phyloP scores from a whole-genome alignment of 2,113 vertebrate genomes.

The Vireo altiloquus region DNA sequence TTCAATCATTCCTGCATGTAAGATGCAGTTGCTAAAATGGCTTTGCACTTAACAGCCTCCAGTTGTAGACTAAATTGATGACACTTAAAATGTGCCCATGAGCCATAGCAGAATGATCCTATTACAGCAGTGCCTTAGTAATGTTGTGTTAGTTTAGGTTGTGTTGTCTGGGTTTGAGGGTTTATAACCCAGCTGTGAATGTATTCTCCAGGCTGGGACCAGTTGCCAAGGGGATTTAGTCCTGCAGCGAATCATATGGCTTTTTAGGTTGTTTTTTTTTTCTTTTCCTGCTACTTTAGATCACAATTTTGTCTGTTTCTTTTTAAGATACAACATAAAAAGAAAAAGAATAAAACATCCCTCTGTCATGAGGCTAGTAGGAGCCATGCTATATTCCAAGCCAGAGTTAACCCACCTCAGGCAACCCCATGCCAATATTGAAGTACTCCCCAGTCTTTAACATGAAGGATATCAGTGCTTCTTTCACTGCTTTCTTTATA shows the following conservation, averaged over 20 bases:
- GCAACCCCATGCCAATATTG: not conserved
- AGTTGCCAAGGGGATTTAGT: not conserved
- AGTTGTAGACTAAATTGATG: slow-evolving; percentile 44
- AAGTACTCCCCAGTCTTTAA: not conserved
- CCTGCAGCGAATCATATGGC: not conserved
- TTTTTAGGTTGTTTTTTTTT: not conserved
- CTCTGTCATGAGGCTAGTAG: not conserved
- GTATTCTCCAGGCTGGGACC: not conserved
- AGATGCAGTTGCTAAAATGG: not conserved
- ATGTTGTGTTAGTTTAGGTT: slow-evolving; percentile 35
- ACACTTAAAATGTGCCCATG: slow-evolving; percentile 36
- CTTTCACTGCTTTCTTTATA: not conserved
- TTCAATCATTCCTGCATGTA: not conserved
- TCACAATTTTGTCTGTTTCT: not conserved
- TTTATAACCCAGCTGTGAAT: slow-evolving; percentile 35
- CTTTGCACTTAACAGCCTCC: slow-evolving; percentile 24
- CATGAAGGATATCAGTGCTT: not conserved
- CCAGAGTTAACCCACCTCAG: not conserved
- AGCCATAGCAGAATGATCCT: slow-evolving; percentile 29
- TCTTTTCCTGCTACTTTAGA: not conserved
- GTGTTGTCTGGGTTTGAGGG: slow-evolving; percentile 24
- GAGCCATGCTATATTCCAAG: not conserved
- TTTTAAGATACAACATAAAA: not conserved
- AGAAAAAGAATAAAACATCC: not conserved
- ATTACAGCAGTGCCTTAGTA: slow-evolving; percentile 1